These are phyloP conservation scores for Phalanger gymnotis DNA, from an alignment of 2,797 vertebrate genomes.

Conservation along the genomic window DNA sequence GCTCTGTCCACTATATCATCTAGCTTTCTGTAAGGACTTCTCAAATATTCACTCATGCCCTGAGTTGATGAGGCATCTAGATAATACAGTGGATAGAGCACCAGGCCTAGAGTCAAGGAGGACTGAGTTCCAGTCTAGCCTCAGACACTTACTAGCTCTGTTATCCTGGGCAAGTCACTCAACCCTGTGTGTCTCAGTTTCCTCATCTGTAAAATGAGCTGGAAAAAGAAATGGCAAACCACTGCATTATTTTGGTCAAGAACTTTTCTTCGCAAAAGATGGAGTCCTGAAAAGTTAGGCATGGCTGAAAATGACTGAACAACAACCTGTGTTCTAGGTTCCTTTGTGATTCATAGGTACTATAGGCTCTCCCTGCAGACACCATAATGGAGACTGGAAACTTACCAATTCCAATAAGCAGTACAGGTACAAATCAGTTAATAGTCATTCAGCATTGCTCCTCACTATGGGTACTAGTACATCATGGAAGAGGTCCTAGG, in stretches of 20 bases:
- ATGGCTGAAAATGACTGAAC: not conserved
- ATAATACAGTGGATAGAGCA: not conserved
- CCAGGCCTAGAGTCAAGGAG: too few species aligned
- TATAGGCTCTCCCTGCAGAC: too few species aligned
- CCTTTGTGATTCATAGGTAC: too few species aligned
- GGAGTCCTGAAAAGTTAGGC: too few species aligned
- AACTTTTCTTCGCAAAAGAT: too few species aligned
- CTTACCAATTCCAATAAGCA: too few species aligned
- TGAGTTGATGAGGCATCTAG: not conserved
- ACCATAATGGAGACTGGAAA: too few species aligned
- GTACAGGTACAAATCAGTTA: too few species aligned
- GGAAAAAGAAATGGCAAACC: not conserved
- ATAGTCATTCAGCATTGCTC: too few species aligned
- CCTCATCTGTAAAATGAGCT: not conserved
- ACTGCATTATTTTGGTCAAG: not conserved
- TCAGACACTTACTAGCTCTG: not conserved
- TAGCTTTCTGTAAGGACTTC: not conserved
- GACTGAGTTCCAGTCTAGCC: not conserved
- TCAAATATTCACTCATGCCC: not conserved
- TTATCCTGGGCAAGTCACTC: not conserved
- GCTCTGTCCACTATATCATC: not conserved
- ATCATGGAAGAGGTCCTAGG: too few species aligned
- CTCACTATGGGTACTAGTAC: too few species aligned
- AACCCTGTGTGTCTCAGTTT: not conserved
- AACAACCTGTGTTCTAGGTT: not conserved